Conservation (phyloP, 2,113 vertebrate species). For the Sus scrofa region T2T-Sscrofa CM000812.6:22256001-22256500, state of each 20-base stretch:
- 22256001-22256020: not conserved
- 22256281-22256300: not conserved
- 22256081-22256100: not conserved
- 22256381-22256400: conserved; percentile 32
- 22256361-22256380: conserved; percentile 23
- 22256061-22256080: not conserved
- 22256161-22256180: not conserved
- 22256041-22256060: not conserved
- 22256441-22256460: not conserved
- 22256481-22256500: not conserved
- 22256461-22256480: not conserved
- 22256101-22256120: not conserved
- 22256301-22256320: not conserved
- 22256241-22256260: not conserved
- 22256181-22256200: not conserved
- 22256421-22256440: not conserved
- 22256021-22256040: not conserved
- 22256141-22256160: not conserved
- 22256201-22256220: not conserved
- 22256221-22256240: not conserved
- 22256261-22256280: not conserved
- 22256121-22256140: not conserved
- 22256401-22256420: not conserved
- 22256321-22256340: not conserved
- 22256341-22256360: not conserved